These are phyloP conservation scores for Psophia crepitans DNA, from an alignment of 2,113 vertebrate genomes.

Conservation along the genomic window DNA sequence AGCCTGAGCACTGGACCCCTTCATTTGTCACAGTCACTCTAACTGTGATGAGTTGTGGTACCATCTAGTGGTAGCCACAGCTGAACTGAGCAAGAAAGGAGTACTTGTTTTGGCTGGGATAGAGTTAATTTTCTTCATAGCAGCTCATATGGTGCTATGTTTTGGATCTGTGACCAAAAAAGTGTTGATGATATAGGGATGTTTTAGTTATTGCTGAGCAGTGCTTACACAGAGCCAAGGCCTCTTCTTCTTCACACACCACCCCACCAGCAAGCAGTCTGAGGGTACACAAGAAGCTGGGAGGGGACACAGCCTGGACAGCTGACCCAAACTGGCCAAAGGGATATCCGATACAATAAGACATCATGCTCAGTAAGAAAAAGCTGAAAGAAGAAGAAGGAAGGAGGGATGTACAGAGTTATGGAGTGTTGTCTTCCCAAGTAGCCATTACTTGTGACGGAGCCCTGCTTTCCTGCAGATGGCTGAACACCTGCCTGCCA, in stretches of 20 bases:
- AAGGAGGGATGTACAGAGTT: neutral
- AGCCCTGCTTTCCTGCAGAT: neutral
- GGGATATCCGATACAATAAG: too few relatives aligned
- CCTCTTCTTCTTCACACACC: neutral
- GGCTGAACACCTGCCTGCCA: neutral
- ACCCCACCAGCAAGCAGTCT: neutral
- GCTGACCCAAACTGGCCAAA: neutral
- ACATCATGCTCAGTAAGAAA: neutral
- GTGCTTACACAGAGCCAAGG: neutral
- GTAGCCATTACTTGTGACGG: neutral
- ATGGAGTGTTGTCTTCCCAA: rapidly evolving
- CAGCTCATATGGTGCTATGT: neutral
- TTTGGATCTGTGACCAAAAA: neutral
- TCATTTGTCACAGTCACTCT: neutral
- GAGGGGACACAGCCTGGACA: neutral
- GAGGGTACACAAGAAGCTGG: neutral
- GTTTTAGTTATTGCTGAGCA: neutral
- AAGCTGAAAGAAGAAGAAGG: neutral
- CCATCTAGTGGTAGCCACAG: neutral
- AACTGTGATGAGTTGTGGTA: neutral
- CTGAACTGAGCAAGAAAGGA: neutral
- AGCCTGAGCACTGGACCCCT: neutral
- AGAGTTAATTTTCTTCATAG: neutral
- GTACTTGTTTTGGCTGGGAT: neutral
- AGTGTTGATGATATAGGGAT: neutral